A percentile compares a stretch with the other conserved stretches of the same genome.
Evolutionary conservation across 2,113 vertebrate species (phyloP).

Genomic region (Odobenus rosmarus): DNA sequence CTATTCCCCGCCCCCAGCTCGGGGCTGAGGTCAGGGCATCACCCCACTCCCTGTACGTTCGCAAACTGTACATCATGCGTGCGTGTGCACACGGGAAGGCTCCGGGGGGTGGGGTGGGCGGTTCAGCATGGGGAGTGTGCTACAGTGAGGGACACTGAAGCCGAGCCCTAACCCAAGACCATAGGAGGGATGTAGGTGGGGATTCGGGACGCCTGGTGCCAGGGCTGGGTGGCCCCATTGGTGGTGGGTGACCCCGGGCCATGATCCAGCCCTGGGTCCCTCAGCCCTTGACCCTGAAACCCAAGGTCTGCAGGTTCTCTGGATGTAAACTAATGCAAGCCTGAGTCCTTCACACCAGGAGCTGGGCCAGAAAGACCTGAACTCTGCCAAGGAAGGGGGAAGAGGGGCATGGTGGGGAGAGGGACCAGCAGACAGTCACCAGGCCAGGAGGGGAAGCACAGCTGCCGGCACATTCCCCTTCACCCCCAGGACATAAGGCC

Average conservation of each 20-base stretch:
- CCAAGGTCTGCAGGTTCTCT: neutral
- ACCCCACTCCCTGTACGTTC: neutral
- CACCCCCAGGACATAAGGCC: neutral
- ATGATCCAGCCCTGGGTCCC: neutral
- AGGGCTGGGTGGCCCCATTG: neutral
- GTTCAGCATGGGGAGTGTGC: fast-evolving
- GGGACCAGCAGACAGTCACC: neutral
- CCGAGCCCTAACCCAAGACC: neutral
- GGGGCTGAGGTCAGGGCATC: neutral
- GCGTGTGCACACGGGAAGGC: neutral
- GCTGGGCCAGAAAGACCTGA: neutral
- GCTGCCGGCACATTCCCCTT: neutral
- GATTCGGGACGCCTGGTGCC: neutral
- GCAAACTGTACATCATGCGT: neutral
- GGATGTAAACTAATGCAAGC: neutral
- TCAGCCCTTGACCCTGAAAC: neutral
- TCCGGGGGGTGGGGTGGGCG: neutral
- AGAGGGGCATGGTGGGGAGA: neutral
- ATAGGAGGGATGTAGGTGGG: neutral
- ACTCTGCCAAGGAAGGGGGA: neutral
- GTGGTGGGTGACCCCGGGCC: neutral
- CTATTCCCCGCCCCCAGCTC: neutral
- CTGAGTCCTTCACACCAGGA: neutral
- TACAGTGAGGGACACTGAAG: fast-evolving
- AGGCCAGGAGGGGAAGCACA: neutral